Percentiles rank a stretch among this genome's conserved stretches.
phyloP scores from a whole-genome alignment of 2,113 vertebrate species.

The Microtus richardsoni region DNA sequence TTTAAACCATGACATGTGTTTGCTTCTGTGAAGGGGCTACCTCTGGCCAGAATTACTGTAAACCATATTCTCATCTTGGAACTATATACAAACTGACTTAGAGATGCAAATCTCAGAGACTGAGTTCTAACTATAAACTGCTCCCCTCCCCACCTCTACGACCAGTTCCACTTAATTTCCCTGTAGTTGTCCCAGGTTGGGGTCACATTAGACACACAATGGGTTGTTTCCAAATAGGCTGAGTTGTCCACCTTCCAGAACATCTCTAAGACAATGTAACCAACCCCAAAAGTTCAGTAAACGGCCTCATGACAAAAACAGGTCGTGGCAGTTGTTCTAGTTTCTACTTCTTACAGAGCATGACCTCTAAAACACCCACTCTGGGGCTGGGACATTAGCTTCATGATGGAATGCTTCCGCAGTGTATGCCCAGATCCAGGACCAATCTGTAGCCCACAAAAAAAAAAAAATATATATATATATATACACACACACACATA shows the following conservation, averaged over 20 bases:
- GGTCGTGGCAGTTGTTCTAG: background rate
- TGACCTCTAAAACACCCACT: background rate
- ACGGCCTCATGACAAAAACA: background rate
- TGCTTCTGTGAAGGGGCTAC: background rate
- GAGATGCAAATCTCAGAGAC: background rate
- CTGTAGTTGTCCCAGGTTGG: background rate
- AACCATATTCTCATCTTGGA: background rate
- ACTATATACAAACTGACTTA: background rate
- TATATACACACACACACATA: no score
- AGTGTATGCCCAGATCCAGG: background rate
- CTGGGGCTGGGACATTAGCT: background rate
- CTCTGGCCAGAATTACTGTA: background rate
- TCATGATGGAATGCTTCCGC: background rate
- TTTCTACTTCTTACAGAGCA: background rate
- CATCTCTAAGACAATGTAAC: background rate
- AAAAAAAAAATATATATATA: no score
- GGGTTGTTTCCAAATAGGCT: background rate
- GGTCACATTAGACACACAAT: background rate
- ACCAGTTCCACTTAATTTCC: background rate
- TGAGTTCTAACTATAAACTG: background rate
- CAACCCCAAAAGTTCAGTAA: background rate
- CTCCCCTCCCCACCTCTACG: background rate
- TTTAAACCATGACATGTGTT: background rate
- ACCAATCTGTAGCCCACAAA: background rate
- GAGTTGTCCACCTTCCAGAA: background rate